Conservation (phyloP, 1,140 invertebrate species). For the Eulimnadia texana region DNA sequence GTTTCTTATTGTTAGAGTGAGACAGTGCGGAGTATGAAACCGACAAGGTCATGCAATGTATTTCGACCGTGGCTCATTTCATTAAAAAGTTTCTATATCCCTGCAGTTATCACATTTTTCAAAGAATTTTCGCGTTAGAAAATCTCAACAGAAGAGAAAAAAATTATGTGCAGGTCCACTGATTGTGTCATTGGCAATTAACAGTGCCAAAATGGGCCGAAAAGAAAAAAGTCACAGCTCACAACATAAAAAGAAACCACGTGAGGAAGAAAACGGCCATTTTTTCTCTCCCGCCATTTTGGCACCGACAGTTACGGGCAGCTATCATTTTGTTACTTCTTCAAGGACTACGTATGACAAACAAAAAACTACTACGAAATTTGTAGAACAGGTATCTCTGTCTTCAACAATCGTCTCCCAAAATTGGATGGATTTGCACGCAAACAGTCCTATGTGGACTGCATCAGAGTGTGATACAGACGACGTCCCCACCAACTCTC, state of each 20-base stretch:
- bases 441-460: slow-evolving; percentile 3
- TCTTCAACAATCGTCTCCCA: no score
- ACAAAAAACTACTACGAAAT: not conserved
- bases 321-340: not conserved
- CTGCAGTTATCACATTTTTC: not conserved
- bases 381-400: no score
- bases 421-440: not conserved
- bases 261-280: not conserved
- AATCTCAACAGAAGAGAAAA: not conserved
- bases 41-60: not conserved
- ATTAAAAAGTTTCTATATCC: not conserved
- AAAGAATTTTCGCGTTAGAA: not conserved
- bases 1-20: no score
- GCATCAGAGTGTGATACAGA: slow-evolving; percentile 44
- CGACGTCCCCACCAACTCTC: slow-evolving; percentile 77
- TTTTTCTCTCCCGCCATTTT: not conserved
- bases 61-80: not conserved
- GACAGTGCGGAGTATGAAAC: not conserved
- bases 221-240: not conserved
- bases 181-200: not conserved
- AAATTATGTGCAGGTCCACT: not conserved
- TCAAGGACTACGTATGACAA: not conserved
- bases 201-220: not conserved
- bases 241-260: not conserved
- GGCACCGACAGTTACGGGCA: not conserved